Evolutionary conservation across 2,888 invertebrate species (phyloP), one percentile per base, ranked within the genome.

Genomic region (Tineola bisselliella): DNA sequence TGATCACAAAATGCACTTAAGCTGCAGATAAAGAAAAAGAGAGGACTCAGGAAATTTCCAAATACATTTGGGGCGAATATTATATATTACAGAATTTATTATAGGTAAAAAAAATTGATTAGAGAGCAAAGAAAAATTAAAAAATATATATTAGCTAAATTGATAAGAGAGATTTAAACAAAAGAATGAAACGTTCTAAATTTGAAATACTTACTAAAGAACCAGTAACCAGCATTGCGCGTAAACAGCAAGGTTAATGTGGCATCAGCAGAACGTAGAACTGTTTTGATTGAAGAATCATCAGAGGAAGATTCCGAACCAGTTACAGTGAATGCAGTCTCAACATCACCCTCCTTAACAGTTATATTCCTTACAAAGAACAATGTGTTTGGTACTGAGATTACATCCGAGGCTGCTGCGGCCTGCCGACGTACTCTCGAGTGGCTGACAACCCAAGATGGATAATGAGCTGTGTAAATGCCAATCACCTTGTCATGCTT

Each of bases 391-490:
- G 72, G 68, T 0, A 78, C 44, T 0, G 56, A 54, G 30, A 60
- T 18, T n/a, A 12, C 31, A 0, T 48, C 11, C 25, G 18, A 4
- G 25, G 61, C 57, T 0, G 63, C 62, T 1, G 15, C 61, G 0
- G 70, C 72, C 13, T 78, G 77, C 62, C 86, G 81, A 31, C 82
- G 79, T 0, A 68, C 67, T 1, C 84, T 70, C 0, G 71, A 71
- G 44, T 81, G 77, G 0, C 64, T 66, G 0, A 82, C 68, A 0
- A 71, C 73, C 84, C 81, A 84, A 0, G 91, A 91, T 0, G 89
- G 88, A 65, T 84, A 81, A 31, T 78, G 74, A 0, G 88, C 90
- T 0, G 91, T 91, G 67, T 90, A 91, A 0, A 91, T 63, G 0
- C 86, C 90, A 8, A 91, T 69, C 0, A 91, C 81, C 52, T 88